A percentile compares a stretch with the other conserved stretches of the same genome.
Evolutionary conservation across 1,140 invertebrate species (phyloP).

Genomic region (Drosophila aff.): DNA sequence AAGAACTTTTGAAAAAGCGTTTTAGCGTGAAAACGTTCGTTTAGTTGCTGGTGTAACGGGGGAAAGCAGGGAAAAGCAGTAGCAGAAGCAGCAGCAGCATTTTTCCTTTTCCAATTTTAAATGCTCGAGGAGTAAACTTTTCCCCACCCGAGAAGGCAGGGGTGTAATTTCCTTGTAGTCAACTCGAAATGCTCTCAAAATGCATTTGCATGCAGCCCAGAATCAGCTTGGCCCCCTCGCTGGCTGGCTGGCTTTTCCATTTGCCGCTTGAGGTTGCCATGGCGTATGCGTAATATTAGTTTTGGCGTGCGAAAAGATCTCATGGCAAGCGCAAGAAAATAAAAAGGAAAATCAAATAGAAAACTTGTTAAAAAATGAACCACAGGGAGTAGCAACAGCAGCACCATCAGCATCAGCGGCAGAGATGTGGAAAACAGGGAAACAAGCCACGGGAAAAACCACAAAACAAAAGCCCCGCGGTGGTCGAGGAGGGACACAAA

Average conservation of each 20-base stretch:
- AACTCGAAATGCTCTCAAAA: slow-evolving; percentile 72
- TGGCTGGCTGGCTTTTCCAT: slow-evolving; percentile 3
- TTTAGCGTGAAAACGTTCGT: slow-evolving; percentile 74
- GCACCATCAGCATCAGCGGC: not conserved
- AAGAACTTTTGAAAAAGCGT: slow-evolving; percentile 76
- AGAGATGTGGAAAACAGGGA: slow-evolving; percentile 14
- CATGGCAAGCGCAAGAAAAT: slow-evolving; percentile 39
- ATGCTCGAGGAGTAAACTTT: slow-evolving; percentile 43
- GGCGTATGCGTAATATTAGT: slow-evolving; percentile 78
- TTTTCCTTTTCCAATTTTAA: slow-evolving; percentile 46
- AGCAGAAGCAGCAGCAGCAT: not conserved
- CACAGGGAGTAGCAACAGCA: not conserved
- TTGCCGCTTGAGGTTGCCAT: slow-evolving; percentile 24
- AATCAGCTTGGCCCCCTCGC: not conserved
- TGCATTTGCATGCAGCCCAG: slow-evolving; percentile 63
- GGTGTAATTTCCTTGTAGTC: slow-evolving; percentile 77
- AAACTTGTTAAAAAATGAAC: slow-evolving; percentile 36
- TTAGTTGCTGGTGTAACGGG: slow-evolving; percentile 1
- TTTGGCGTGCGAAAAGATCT: slow-evolving; percentile 55
- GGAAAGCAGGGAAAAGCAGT: not conserved
- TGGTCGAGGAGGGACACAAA: not conserved
- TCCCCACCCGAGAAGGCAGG: not conserved
- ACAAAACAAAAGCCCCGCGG: slow-evolving; percentile 19
- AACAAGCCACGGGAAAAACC: slow-evolving; percentile 13
- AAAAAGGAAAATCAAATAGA: slow-evolving; percentile 28